Evolutionary conservation across 2,113 vertebrate species (phyloP).

Genomic region (Nyctereutes procyonoides): DNA sequence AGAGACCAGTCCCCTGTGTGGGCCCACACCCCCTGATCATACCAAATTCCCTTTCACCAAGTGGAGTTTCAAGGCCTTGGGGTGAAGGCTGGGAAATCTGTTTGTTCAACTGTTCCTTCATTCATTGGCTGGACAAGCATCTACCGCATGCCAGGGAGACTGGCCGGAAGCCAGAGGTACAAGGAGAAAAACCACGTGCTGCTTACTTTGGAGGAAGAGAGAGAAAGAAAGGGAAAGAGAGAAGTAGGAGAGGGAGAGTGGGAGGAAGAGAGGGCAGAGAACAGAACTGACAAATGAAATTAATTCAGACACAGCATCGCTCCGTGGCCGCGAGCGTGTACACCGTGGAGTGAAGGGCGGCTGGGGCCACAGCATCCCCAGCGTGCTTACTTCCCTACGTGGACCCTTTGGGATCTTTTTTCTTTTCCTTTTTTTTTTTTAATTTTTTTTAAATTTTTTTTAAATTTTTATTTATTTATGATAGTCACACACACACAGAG

Average conservation of each 20-base stretch:
- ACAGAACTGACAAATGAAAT: not conserved
- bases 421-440: not conserved
- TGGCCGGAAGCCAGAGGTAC: not conserved
- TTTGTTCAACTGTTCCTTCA: not conserved
- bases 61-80: not conserved
- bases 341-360: accelerated
- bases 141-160: too few species aligned
- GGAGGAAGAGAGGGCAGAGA: not conserved
- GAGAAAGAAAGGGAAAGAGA: not conserved
- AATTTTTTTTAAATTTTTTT: too few species aligned
- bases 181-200: not conserved
- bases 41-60: not conserved
- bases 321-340: accelerated
- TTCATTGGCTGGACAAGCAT: not conserved
- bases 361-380: accelerated
- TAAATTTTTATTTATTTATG: too few species aligned
- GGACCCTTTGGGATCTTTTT: not conserved
- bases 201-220: not conserved
- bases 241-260: not conserved
- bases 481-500: too few species aligned
- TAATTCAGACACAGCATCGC: accelerated
- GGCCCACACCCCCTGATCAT: accelerated
- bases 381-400: accelerated
- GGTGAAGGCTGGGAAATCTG: not conserved
- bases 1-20: not conserved